Percentiles rank a stretch among this genome's conserved stretches.
phyloP scores from a whole-genome alignment of 2,113 vertebrate species.

The Atlantisia rogersi region DNA sequence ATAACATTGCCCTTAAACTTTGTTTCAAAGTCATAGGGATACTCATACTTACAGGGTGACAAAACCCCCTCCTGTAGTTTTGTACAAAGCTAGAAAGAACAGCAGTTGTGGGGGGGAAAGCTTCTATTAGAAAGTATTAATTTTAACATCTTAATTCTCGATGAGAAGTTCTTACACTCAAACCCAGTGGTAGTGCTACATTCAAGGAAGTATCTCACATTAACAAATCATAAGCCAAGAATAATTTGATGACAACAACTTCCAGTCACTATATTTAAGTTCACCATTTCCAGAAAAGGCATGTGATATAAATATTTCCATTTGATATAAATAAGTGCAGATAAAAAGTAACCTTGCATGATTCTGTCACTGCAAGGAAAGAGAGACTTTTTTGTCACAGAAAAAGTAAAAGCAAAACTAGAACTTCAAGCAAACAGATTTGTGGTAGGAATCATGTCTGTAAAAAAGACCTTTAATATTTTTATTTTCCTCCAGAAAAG shows the following conservation, averaged over 20 bases:
- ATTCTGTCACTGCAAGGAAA: neutral
- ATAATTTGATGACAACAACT: neutral
- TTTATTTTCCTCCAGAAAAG: neutral
- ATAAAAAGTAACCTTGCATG: neutral
- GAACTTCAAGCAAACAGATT: neutral
- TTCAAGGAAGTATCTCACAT: neutral
- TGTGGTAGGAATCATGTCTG: neutral
- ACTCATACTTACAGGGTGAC: neutral
- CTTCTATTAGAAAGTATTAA: neutral
- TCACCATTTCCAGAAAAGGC: neutral
- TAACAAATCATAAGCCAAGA: neutral
- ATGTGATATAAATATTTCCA: neutral
- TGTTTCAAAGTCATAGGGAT: neutral
- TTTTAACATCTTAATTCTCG: neutral
- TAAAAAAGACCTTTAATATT: neutral
- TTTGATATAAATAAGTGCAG: neutral
- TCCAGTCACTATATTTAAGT: neutral
- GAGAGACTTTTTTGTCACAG: neutral
- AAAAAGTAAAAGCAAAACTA: neutral
- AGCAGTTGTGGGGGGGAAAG: neutral
- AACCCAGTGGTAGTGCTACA: neutral
- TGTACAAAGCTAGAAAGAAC: neutral
- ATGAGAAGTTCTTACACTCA: neutral
- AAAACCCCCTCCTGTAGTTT: neutral
- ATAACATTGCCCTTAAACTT: neutral